These are phyloP conservation scores for Cryptocheilus praepositus DNA, from an alignment of 2,888 invertebrate genomes.

Conservation along the genomic window DNA sequence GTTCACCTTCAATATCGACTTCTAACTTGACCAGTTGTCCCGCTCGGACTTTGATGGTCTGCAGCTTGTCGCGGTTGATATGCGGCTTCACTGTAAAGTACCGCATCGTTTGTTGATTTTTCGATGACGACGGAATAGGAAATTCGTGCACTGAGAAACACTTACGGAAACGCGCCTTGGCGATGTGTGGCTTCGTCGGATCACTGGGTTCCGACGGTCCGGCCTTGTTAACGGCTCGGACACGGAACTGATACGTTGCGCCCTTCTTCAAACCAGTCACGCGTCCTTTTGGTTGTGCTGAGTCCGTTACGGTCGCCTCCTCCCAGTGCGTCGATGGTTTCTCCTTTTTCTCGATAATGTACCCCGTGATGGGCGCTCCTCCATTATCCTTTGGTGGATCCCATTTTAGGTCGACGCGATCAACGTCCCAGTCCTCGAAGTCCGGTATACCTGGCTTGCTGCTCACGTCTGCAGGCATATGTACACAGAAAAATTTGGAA, in stretches of 20 bases:
- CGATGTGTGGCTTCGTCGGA: conserved; percentile 89
- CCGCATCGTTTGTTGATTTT: not conserved
- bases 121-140: not conserved
- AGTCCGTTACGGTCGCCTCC: conserved; percentile 81
- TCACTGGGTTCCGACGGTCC: conserved; percentile 95
- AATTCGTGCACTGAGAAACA: conserved; percentile 43
- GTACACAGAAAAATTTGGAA: no score
- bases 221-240: conserved; percentile 95
- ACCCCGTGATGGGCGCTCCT: conserved; percentile 88
- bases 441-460: conserved; percentile 92
- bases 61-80: conserved; percentile 96
- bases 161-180: conserved; percentile 91
- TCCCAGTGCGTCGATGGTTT: conserved; percentile 87
- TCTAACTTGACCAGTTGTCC: conserved; percentile 93
- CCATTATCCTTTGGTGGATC: conserved; percentile 86
- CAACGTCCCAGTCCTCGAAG: conserved; percentile 92
- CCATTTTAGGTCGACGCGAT: conserved; percentile 91
- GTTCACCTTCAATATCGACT: conserved; percentile 97
- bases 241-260: conserved; percentile 96
- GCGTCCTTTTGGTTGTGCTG: conserved; percentile 86
- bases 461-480: conserved; percentile 80
- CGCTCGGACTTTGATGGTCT: conserved; percentile 90
- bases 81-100: conserved; percentile 87
- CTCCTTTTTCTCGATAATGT: conserved; percentile 93
- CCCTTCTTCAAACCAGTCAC: conserved; percentile 92